Evolutionary conservation across 2,113 vertebrate genomes (phyloP).

Genomic region (Anser brachyrhynchus): DNA sequence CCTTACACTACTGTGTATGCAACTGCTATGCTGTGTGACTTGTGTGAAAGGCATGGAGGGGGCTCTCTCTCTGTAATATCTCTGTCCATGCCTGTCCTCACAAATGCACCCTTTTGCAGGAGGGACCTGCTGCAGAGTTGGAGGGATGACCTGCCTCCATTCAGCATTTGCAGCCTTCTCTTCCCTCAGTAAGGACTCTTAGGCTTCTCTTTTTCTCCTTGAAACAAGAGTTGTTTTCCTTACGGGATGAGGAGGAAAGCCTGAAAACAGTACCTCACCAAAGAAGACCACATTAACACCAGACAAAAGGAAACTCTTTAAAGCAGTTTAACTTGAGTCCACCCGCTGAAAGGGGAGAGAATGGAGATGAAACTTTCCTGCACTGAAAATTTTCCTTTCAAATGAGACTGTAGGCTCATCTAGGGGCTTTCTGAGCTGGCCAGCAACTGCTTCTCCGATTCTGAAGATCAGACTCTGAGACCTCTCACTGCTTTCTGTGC

Average conservation of each 20-base stretch:
- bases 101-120: background rate
- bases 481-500: background rate
- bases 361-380: background rate
- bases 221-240: background rate
- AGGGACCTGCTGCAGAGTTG: background rate
- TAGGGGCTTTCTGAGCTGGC: background rate
- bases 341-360: background rate
- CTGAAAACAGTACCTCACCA: background rate
- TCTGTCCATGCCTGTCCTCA: background rate
- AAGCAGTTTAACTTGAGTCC: background rate
- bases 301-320: background rate
- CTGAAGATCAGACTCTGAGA: background rate
- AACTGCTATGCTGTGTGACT: background rate
- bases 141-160: background rate
- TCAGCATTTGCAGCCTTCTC: background rate
- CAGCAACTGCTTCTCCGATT: background rate
- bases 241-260: background rate
- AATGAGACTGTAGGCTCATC: background rate
- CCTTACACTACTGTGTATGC: rapidly evolving
- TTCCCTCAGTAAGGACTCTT: background rate
- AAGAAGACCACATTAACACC: background rate
- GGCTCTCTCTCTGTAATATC: background rate
- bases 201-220: background rate
- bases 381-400: background rate
- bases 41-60: background rate